A percentile compares a stretch with the other conserved stretches of the same genome.
Conservation (phyloP, 2,797 vertebrate species). For the Leptoclinus maculatus region DNA sequence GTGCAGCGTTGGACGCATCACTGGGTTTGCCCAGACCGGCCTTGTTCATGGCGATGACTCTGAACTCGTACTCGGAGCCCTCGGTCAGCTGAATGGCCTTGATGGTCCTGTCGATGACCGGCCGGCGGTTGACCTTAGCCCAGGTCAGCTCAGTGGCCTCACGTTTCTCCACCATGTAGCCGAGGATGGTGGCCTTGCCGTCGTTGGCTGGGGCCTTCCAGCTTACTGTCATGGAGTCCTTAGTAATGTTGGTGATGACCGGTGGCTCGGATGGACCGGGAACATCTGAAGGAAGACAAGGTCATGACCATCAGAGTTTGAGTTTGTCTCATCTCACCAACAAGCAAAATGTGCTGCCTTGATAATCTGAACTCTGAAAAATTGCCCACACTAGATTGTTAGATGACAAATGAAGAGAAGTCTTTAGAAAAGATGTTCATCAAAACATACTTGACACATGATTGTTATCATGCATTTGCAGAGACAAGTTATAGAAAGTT, state of each 20-base stretch:
- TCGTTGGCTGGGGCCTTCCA: constrained; percentile 97
- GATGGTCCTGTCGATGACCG: constrained; percentile 95
- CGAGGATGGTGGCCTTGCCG: constrained; percentile 92
- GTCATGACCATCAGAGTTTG: background rate
- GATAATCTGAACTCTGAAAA: background rate
- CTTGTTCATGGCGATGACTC: constrained; percentile 96
- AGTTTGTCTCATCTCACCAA: background rate
- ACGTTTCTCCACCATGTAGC: constrained; percentile 97
- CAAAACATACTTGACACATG: background rate
- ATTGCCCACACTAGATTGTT: too few species aligned
- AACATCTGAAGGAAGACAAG: constrained; percentile 85
- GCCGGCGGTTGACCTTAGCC: constrained; percentile 95
- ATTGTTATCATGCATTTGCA: background rate
- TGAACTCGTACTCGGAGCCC: constrained; percentile 96
- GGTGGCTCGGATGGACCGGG: constrained; percentile 96
- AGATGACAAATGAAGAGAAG: too few species aligned
- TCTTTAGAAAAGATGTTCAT: background rate
- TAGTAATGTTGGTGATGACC: constrained; percentile 95
- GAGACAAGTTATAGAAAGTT: background rate
- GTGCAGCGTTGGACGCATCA: constrained; percentile 89
- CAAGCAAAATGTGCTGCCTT: background rate
- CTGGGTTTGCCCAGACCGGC: constrained; percentile 98
- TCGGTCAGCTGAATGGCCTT: constrained; percentile 94
- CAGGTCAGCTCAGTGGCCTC: constrained; percentile 94
- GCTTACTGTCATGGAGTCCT: constrained; percentile 97